A percentile compares a stretch with the other conserved stretches of the same genome.
These are phyloP conservation scores for Valencia hispanica DNA, from an alignment of 2,797 vertebrate species.

Conservation along the genomic window DNA sequence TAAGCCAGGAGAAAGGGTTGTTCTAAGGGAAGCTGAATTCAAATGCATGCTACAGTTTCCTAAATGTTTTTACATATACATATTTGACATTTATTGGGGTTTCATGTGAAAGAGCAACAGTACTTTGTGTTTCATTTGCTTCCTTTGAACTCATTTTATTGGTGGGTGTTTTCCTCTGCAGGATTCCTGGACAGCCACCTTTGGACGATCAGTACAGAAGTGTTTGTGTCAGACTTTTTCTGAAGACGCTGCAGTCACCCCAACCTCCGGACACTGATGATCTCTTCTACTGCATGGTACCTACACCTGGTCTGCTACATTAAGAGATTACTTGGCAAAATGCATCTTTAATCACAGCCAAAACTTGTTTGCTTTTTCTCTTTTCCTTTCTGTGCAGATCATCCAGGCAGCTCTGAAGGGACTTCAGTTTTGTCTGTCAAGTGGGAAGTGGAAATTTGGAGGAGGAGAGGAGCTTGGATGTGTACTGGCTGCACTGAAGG, in stretches of 20 bases:
- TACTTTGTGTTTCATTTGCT: background rate
- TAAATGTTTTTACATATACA: too few relatives aligned
- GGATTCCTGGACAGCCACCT: slow-evolving; percentile 88
- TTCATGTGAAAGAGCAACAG: too few relatives aligned
- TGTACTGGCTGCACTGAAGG: slow-evolving; percentile 92
- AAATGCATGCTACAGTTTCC: too few relatives aligned
- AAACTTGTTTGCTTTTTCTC: background rate
- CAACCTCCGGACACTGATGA: slow-evolving; percentile 86
- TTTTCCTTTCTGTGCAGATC: slow-evolving; percentile 78
- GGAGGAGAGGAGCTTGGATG: slow-evolving; percentile 88
- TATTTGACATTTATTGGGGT: too few relatives aligned
- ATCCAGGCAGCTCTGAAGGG: slow-evolving; percentile 92
- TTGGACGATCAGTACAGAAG: slow-evolving; percentile 89
- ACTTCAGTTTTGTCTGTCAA: slow-evolving; percentile 90
- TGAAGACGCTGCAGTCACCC: slow-evolving; percentile 86
- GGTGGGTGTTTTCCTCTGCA: slow-evolving; percentile 51
- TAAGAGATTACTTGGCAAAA: background rate
- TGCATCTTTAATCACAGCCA: background rate
- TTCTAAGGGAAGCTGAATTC: too few relatives aligned
- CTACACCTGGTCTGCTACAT: slow-evolving; percentile 9
- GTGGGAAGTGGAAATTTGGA: slow-evolving; percentile 89
- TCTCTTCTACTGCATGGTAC: slow-evolving; percentile 90
- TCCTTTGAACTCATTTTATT: background rate
- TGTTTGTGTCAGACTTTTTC: slow-evolving; percentile 87
- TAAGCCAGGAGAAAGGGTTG: too few relatives aligned